A percentile compares a stretch with the other conserved stretches of the same genome.
Evolutionary conservation across 2,888 invertebrate genomes (phyloP).

Genomic region (Noctua fimbriata): DNA sequence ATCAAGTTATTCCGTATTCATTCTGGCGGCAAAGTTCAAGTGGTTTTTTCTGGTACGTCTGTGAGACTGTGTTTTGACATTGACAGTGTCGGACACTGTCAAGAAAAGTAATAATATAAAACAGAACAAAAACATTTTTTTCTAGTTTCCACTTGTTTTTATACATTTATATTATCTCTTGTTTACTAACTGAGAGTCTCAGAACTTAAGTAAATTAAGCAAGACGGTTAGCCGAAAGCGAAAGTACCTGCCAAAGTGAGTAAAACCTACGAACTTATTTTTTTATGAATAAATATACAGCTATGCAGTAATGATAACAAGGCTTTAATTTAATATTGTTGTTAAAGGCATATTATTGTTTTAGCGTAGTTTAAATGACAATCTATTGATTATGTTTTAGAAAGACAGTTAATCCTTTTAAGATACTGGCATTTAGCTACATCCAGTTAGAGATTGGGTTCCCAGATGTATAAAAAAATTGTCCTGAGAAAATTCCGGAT

Average conservation of each 20-base stretch:
- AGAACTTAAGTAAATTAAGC: background rate
- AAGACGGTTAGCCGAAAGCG: background rate
- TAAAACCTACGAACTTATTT: background rate
- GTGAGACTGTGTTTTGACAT: background rate
- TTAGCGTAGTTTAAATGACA: background rate
- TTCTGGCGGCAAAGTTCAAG: background rate
- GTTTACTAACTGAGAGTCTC: background rate
- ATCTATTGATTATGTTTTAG: background rate
- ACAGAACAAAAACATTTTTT: constrained; percentile 1
- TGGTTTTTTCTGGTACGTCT: background rate
- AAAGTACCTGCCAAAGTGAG: constrained; percentile 7
- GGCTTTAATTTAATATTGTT: background rate
- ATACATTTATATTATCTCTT: background rate
- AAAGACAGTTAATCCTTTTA: background rate
- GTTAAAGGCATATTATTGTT: background rate
- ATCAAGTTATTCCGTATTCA: background rate
- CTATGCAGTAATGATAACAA: background rate
- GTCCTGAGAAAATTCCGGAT: background rate
- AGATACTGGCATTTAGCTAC: background rate
- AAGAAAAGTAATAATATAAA: background rate
- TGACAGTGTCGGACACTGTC: background rate
- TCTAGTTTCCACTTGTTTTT: constrained; percentile 2
- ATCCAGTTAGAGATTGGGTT: background rate
- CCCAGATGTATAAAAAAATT: background rate
- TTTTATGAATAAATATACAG: background rate